phyloP scores from a whole-genome alignment of 2,888 invertebrate species.

The Polydrusus cervinus region DNA sequence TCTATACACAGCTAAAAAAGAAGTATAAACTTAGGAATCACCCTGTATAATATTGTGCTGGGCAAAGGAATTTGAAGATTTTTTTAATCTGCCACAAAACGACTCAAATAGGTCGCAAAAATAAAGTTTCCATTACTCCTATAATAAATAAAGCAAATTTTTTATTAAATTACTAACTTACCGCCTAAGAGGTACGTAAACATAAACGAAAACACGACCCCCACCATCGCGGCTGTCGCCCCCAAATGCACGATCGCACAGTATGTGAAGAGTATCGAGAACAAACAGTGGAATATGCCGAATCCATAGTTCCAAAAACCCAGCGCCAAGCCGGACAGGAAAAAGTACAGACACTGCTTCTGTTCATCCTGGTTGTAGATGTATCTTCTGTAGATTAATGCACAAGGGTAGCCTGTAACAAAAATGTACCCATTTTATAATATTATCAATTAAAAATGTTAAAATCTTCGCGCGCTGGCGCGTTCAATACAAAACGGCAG shows the following conservation, averaged over 20 bases:
- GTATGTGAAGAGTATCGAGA: conserved; percentile 84
- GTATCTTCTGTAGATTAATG: conserved; percentile 76
- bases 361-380: conserved; percentile 74
- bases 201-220: conserved; percentile 85
- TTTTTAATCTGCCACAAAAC: no score
- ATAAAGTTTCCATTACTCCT: no score
- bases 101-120: no score
- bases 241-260: conserved; percentile 78
- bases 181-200: conserved; percentile 83
- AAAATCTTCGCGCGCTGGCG: no score
- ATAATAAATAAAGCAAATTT: no score
- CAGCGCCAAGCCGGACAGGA: conserved; percentile 80
- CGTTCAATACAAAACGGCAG: no score
- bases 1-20: no score
- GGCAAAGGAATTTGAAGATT: no score
- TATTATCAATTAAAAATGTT: no score
- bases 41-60: no score
- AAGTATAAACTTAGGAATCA: no score
- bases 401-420: conserved; percentile 83
- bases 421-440: no score
- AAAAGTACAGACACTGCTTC: conserved; percentile 84
- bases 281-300: conserved; percentile 83
- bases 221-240: conserved; percentile 78
- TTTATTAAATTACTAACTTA: conserved; percentile 62
- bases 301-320: conserved; percentile 91